A percentile compares a stretch with the other conserved stretches of the same genome.
Evolutionary conservation across 2,113 vertebrate species (phyloP).

Genomic region (Oreotragus oreotragus): DNA sequence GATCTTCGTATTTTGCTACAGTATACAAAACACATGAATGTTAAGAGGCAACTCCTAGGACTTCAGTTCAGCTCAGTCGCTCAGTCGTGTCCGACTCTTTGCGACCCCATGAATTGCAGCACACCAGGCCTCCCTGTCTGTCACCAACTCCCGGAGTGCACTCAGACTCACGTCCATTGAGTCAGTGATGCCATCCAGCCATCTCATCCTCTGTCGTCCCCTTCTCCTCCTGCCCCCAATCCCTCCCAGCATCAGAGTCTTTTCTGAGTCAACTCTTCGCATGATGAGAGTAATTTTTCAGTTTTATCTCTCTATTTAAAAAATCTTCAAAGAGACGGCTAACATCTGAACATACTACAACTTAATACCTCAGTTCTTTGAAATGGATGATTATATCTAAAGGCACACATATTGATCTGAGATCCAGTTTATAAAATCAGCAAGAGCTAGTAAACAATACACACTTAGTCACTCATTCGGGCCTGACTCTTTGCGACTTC

Average conservation of each 20-base stretch:
- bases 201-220: too few relatives aligned
- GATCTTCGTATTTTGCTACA: slow-evolving; percentile 90
- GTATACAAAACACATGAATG: slow-evolving; percentile 12
- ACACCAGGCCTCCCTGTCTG: too few relatives aligned
- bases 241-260: too few relatives aligned
- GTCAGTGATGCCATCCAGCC: too few relatives aligned
- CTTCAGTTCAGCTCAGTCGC: too few relatives aligned
- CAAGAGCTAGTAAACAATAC: not conserved
- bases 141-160: too few relatives aligned
- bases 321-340: slow-evolving; percentile 36
- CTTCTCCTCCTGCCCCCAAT: too few relatives aligned
- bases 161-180: too few relatives aligned
- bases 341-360: not conserved
- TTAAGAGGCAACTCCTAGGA: not conserved
- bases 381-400: not conserved
- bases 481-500: too few relatives aligned
- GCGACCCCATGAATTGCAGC: too few relatives aligned
- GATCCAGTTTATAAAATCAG: not conserved
- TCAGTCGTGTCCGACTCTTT: too few relatives aligned
- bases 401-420: not conserved
- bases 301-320: not conserved
- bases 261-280: too few relatives aligned
- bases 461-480: not conserved
- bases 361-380: not conserved
- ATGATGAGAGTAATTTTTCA: not conserved